These are phyloP conservation scores for Podargus strigoides DNA, from an alignment of 2,797 vertebrate species.

Conservation along the genomic window DNA sequence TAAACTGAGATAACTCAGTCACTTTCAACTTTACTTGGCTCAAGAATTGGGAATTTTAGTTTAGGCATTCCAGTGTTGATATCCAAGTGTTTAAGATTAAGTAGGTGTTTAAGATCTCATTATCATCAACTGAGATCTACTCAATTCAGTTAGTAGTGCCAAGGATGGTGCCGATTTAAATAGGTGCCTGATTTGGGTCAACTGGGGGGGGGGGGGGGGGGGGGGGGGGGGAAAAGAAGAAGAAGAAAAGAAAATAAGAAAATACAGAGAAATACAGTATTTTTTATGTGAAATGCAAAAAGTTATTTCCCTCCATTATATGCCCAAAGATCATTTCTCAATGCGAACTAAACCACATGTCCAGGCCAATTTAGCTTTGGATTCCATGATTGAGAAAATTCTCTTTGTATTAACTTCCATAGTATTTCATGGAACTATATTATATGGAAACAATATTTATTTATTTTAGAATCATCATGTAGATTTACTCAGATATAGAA, in stretches of 20 bases:
- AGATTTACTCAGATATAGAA: not conserved
- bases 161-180: not conserved
- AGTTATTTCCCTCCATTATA: not conserved
- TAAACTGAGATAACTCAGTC: not conserved
- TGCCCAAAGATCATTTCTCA: not conserved
- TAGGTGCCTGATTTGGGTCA: not conserved
- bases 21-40: not conserved
- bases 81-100: not conserved
- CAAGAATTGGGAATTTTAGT: not conserved
- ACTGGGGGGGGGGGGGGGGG: no score
- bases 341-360: not conserved
- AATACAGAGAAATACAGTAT: no score
- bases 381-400: not conserved
- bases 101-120: not conserved
- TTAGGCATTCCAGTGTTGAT: not conserved
- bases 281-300: not conserved
- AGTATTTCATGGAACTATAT: not conserved
- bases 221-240: no score
- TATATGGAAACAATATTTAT: not conserved
- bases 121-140: not conserved
- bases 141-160: not conserved
- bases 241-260: no score
- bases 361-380: not conserved
- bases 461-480: not conserved
- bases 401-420: not conserved